Conservation (phyloP, 1,140 invertebrate genomes). For the Zaprionus nigranus region DNA sequence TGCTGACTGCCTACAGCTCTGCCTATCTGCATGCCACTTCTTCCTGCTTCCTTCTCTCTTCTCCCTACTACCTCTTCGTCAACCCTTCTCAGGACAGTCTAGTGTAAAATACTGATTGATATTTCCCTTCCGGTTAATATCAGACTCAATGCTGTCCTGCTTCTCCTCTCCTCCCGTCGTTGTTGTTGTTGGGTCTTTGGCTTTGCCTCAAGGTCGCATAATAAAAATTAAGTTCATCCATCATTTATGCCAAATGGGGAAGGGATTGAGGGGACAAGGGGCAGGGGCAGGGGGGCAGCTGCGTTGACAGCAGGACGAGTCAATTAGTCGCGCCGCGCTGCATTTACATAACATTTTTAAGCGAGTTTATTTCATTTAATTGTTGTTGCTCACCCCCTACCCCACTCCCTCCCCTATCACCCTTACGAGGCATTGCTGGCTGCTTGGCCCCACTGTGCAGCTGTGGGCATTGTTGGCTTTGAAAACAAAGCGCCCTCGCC, state of each 20-base stretch:
- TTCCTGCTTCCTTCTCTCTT: background rate
- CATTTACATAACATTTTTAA: slow-evolving; percentile 77
- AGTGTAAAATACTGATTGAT: slow-evolving; percentile 80
- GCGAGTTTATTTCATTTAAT: slow-evolving; percentile 74
- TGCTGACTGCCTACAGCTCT: background rate
- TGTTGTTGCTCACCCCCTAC: slow-evolving; percentile 43
- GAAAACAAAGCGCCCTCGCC: slow-evolving; percentile 53
- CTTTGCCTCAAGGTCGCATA: slow-evolving; percentile 64
- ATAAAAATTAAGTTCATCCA: slow-evolving; percentile 80
- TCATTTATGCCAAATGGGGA: slow-evolving; percentile 54
- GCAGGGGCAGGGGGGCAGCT: slow-evolving; percentile 2
- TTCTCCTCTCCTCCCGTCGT: slow-evolving; percentile 5
- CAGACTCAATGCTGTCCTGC: slow-evolving; percentile 28
- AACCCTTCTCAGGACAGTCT: slow-evolving; percentile 39
- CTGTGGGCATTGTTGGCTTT: too few species aligned
- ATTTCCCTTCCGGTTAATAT: slow-evolving; percentile 72
- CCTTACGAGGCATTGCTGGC: slow-evolving; percentile 4
- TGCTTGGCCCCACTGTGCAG: too few species aligned
- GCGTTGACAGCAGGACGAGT: slow-evolving; percentile 53
- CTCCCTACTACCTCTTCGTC: slow-evolving; percentile 3
- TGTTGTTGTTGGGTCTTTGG: slow-evolving; percentile 24
- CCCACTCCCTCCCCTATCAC: background rate
- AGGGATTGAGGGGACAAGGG: background rate
- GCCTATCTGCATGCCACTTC: background rate
- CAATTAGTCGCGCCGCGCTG: slow-evolving; percentile 66